Conservation (phyloP, 2,797 vertebrate species). For the Pangasius macronema region DNA sequence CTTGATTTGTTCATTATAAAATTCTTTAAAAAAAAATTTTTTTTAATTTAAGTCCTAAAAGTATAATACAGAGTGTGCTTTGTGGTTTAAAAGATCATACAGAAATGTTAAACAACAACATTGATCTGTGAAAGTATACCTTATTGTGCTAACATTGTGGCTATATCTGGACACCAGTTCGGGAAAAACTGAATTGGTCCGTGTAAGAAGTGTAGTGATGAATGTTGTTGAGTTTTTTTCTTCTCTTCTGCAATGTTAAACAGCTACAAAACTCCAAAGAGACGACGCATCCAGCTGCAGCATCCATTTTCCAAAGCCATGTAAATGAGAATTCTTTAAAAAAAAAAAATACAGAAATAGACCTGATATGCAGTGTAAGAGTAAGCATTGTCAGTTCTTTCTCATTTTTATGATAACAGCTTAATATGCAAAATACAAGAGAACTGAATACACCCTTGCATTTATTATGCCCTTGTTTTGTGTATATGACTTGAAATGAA, state of each 20-base stretch:
- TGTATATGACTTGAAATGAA: background rate
- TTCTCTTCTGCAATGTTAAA: background rate
- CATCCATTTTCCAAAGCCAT: slow-evolving; percentile 21
- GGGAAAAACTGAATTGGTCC: background rate
- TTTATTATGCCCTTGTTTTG: background rate
- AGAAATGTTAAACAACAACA: background rate
- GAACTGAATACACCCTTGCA: too few species aligned
- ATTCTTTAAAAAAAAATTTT: background rate
- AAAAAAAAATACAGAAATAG: background rate
- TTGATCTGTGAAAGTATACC: background rate
- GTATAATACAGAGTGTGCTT: background rate
- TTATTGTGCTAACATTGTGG: background rate
- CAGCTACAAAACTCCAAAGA: slow-evolving; percentile 9
- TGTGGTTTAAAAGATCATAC: background rate
- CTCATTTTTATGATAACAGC: background rate
- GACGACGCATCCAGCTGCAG: background rate
- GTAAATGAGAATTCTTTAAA: slow-evolving; percentile 9
- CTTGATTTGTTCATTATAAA: background rate
- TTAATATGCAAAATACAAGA: background rate
- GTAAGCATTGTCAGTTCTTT: background rate
- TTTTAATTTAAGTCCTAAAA: background rate
- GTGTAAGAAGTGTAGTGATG: background rate
- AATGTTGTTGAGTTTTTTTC: background rate
- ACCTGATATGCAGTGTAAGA: slow-evolving; percentile 26
- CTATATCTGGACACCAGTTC: background rate